Percentiles rank a stretch among this genome's conserved stretches.
Evolutionary conservation across 2,888 invertebrate genomes (phyloP).

Genomic region (Papilio protenor): DNA sequence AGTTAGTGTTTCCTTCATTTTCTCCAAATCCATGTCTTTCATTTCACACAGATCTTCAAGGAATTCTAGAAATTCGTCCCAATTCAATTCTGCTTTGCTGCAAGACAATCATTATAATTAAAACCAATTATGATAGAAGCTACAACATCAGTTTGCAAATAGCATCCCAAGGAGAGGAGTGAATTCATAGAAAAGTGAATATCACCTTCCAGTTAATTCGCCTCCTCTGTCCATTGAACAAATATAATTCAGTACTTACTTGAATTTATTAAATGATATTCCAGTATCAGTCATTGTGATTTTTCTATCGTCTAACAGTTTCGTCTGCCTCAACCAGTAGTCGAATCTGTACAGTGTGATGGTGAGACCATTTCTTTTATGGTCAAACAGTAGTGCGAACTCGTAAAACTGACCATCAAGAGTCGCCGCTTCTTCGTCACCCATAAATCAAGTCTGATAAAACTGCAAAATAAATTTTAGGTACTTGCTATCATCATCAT

Average conservation of each 20-base stretch:
- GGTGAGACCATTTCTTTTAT: constrained; percentile 62
- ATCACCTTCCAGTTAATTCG: neutral
- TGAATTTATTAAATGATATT: constrained; percentile 63
- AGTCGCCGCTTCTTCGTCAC: constrained; percentile 68
- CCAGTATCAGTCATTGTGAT: constrained; percentile 77
- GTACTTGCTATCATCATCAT: no score
- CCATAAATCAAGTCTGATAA: constrained; percentile 55
- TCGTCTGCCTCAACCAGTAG: constrained; percentile 74
- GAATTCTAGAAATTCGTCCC: constrained; percentile 66
- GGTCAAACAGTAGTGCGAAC: constrained; percentile 61
- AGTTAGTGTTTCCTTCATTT: constrained; percentile 56
- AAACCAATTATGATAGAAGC: neutral
- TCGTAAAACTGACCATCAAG: constrained; percentile 67
- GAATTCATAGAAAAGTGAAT: neutral
- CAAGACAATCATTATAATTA: constrained; percentile 46
- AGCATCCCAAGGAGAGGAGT: neutral
- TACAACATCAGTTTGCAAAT: neutral
- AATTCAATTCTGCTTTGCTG: constrained; percentile 68
- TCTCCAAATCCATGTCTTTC: constrained; percentile 58
- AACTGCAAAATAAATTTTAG: neutral
- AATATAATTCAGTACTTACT: constrained; percentile 49
- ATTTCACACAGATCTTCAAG: constrained; percentile 61
- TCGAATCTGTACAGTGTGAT: constrained; percentile 70
- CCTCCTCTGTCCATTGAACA: neutral
- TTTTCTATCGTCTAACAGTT: constrained; percentile 69